Evolutionary conservation across 2,113 vertebrate genomes (phyloP), one percentile per base, ranked within the genome.

Genomic region (Glaucomys volans): DNA sequence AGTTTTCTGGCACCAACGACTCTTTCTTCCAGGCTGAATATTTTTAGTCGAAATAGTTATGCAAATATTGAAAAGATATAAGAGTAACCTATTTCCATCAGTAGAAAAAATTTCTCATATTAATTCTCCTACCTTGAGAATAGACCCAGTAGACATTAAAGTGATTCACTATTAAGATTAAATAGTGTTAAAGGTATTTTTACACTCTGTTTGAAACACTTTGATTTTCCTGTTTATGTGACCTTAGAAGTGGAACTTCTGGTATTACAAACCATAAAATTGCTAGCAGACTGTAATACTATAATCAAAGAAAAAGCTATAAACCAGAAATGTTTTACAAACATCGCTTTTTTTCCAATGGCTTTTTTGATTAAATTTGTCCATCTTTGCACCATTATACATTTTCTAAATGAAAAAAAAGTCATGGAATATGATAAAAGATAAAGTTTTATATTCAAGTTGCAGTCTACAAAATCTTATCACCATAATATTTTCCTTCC

Each of bases 101-200:
- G 67, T 75, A 93, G 83, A 89, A 95, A 92, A 84, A 95, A 90
- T 92, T 95, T 95, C 54, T 97, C 64, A 92, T 92, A 81, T 95
- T 92, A 95, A 96, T 94, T 96, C 57, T 96, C 37, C 62, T 87
- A 95, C 86, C 75, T 87, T 96, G 92, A 95, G 96, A 97, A 95
- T 96, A 97, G 96, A 98, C 96, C 97, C 93, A 97, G 95, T 87
- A 95, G 76, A 91, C 76, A 26, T 93, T 93, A 97, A 98, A 97
- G 97, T 98, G 97, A 97, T 97, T 95, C 95, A 71, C 91, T 97
- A 98, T 98, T 98, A 98, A 98, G 97, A 98, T 98, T 98, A 98
- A 98, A 96, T 95, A 95, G 91, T 94, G 89, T 94, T 97, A 97
- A 98, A 89, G 97, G 98, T 98, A 98, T 98, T 98, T 98, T 98